Conservation (phyloP, 2,888 invertebrate species). For the Cataglyphis cursor region DNA sequence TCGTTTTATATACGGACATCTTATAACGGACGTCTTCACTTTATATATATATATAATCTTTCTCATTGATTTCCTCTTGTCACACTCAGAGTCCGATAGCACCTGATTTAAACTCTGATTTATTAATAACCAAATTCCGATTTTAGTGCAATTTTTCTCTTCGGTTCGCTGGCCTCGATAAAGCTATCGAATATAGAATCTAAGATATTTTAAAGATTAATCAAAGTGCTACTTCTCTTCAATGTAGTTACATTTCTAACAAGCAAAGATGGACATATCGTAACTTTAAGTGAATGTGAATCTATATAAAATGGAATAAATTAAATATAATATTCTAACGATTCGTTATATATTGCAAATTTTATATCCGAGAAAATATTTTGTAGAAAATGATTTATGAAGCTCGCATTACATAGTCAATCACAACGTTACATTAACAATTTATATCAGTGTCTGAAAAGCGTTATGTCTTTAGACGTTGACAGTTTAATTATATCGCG, state of each 20-base stretch:
- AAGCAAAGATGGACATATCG: neutral
- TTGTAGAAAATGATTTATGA: neutral
- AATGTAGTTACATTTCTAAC: neutral
- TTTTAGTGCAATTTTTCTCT: constrained; percentile 15
- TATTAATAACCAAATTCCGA: constrained; percentile 37
- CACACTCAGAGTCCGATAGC: constrained; percentile 15
- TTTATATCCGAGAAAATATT: neutral
- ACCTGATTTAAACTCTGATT: constrained; percentile 8
- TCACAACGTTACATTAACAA: neutral
- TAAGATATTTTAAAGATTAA: constrained; percentile 1
- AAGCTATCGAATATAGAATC: neutral
- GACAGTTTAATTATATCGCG: constrained; percentile 32
- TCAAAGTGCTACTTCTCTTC: neutral
- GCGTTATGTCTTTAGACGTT: neutral
- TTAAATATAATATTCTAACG: constrained; percentile 1
- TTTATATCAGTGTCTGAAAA: neutral
- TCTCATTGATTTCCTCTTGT: constrained; percentile 48
- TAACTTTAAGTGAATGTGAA: neutral
- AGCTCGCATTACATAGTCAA: neutral
- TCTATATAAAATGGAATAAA: neutral
- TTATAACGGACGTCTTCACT: constrained; percentile 31
- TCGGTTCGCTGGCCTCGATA: neutral
- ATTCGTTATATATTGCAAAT: neutral
- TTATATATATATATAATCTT: constrained; percentile 26
- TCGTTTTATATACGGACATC: neutral